These are phyloP conservation scores for Poecilia picta DNA, from an alignment of 2,797 vertebrate genomes.

Conservation along the genomic window DNA sequence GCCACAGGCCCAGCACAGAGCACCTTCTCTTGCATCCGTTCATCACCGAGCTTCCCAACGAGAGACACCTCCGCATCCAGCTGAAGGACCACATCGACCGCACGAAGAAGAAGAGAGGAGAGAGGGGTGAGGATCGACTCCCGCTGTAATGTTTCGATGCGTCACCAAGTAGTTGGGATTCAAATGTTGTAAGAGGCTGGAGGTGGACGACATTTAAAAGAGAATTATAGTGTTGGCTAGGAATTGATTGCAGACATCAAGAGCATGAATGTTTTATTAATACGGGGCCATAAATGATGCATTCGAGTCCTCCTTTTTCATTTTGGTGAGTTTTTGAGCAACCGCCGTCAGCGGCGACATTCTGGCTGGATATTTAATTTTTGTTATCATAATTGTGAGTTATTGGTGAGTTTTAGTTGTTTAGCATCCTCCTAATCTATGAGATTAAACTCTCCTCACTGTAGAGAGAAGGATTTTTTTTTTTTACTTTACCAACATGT, in stretches of 20 bases:
- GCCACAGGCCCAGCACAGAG: constrained; percentile 89
- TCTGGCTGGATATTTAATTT: not conserved
- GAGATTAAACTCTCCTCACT: not conserved
- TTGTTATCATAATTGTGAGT: not conserved
- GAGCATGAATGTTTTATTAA: not conserved
- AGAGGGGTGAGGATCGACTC: constrained; percentile 83
- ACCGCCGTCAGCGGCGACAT: not conserved
- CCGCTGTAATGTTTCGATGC: not conserved
- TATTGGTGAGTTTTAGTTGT: too few relatives aligned
- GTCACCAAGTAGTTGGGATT: not conserved
- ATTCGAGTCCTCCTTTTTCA: not conserved
- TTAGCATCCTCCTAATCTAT: too few relatives aligned
- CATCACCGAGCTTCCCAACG: constrained; percentile 90
- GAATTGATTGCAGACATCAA: not conserved
- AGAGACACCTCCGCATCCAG: constrained; percentile 93
- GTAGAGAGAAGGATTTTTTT: not conserved
- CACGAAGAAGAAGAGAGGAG: constrained; percentile 94
- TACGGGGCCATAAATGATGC: not conserved
- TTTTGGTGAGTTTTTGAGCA: not conserved
- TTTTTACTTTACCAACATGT: not conserved
- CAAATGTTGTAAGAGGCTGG: not conserved
- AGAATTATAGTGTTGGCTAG: not conserved
- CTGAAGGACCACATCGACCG: constrained; percentile 97
- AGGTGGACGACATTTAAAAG: not conserved
- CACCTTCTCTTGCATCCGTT: constrained; percentile 93